Evolutionary conservation across 2,113 vertebrate species (phyloP), one percentile per base, ranked within the genome.

Genomic region (Tupaia chinensis): DNA sequence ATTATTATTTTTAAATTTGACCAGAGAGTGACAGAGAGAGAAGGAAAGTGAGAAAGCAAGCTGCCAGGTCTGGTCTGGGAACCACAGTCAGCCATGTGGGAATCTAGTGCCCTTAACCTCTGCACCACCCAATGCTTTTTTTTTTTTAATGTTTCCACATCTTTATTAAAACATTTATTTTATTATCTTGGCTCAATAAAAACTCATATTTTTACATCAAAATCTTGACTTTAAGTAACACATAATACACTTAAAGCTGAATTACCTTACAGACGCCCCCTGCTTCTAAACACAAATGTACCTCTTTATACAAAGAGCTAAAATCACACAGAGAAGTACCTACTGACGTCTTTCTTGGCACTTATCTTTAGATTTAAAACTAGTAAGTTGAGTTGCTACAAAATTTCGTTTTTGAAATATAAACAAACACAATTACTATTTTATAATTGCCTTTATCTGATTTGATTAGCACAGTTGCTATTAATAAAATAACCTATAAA

Each of bases 401-500:
- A 97, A 73, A 78, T 94, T 87, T 97, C 23, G 74, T 79, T 82
- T 93, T 2, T 96, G 96, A 96, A 95, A 92, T 76, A 97, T 94
- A 98, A 98, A 98, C 96, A 98, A 98, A 98, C 95, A 95, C 65
- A 87, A 60, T 93, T 95, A 92, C 94, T 95, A 94, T 95, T 93
- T 97, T 98, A 96, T 96, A 97, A 97, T 85, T 98, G 97, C 97
- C 96, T 98, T 97, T 91, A 98, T 95, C 98, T 98, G 94, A 95
- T 97, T 95, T 98, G 97, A 98, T 94, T 98, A 97, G 92, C 97
- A 73, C 76, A 97, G 91, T 97, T 98, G 97, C 96, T 98, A 97
- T 97, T 97, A 98, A 98, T 90, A 98, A 98, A 79, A 97, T 97
- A 98, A 98, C 87, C 95, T 98, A 98, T 97, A 97, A 96, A 97